Evolutionary conservation across 2,797 vertebrate genomes (phyloP).

Genomic region (Neosilurus mollespiculum): DNA sequence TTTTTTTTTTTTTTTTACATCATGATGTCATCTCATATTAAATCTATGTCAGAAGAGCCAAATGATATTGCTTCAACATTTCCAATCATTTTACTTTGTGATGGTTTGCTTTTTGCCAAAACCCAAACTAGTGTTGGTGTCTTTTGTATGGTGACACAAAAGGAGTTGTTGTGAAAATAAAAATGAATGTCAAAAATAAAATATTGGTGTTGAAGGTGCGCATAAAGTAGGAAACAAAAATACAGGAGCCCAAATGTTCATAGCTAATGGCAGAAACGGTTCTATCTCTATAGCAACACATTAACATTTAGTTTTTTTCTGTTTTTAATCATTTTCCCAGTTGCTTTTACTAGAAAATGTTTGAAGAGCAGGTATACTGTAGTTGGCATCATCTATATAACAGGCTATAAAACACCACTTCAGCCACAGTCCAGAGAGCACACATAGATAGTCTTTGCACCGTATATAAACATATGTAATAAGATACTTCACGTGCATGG

Average conservation of each 20-base stretch:
- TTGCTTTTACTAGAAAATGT: constrained; percentile 73
- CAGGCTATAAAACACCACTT: constrained; percentile 90
- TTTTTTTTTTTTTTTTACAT: constrained; percentile 25
- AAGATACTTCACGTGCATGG: constrained; percentile 99
- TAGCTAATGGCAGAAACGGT: constrained; percentile 86
- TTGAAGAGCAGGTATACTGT: constrained; percentile 88
- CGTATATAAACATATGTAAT: constrained; percentile 99
- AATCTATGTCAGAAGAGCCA: constrained; percentile 54
- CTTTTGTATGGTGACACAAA: constrained; percentile 41
- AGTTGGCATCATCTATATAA: constrained; percentile 93
- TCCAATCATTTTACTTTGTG: constrained; percentile 55
- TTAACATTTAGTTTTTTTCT: constrained; percentile 47
- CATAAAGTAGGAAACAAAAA: constrained; percentile 61
- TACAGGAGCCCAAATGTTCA: constrained; percentile 68
- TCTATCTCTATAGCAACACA: constrained; percentile 77
- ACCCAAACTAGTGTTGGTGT: constrained; percentile 32
- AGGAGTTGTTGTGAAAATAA: constrained; percentile 5
- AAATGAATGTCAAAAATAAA: constrained; percentile 44
- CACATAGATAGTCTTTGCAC: constrained; percentile 89
- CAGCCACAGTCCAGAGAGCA: constrained; percentile 77
- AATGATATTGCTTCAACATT: constrained; percentile 66
- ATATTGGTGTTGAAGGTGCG: constrained; percentile 50
- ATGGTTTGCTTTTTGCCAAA: constrained; percentile 31
- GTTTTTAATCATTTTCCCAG: constrained; percentile 62
- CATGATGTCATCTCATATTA: constrained; percentile 37